Percentiles rank a stretch among this genome's conserved stretches.
These are phyloP conservation scores for Natator depressus DNA, from an alignment of 2,113 vertebrate species.

Conservation along the genomic window DNA sequence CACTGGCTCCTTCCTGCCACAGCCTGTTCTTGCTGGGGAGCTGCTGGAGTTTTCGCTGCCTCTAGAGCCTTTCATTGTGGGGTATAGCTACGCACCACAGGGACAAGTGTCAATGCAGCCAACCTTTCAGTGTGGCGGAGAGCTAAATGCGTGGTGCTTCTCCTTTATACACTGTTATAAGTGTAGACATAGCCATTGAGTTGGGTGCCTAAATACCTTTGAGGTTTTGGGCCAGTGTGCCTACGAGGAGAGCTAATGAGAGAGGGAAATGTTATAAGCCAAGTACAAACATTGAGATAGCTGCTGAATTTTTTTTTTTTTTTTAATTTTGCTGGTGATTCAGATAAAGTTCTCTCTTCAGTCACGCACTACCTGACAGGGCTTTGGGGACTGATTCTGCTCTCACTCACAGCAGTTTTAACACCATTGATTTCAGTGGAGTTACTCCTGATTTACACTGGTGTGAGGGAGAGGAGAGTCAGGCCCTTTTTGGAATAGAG, in stretches of 20 bases:
- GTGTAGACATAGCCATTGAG: background rate
- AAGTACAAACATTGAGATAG: background rate
- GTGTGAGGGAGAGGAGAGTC: background rate
- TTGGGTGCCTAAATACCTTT: background rate
- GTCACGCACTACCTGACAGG: background rate
- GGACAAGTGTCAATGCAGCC: background rate
- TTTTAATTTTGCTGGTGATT: background rate
- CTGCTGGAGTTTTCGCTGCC: background rate
- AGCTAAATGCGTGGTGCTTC: background rate
- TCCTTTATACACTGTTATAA: background rate
- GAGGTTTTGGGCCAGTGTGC: accelerated
- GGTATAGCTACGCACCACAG: background rate
- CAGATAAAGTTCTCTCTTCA: background rate
- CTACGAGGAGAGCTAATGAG: background rate
- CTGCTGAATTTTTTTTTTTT: background rate
- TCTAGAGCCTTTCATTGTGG: background rate
- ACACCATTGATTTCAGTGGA: background rate
- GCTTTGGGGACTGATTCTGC: background rate
- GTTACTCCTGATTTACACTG: accelerated
- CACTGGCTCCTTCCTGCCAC: background rate
- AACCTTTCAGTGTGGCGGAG: background rate
- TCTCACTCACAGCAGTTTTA: background rate
- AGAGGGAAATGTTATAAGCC: background rate
- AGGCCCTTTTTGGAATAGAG: background rate
- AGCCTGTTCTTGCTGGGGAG: background rate